Conservation (phyloP, 2,797 vertebrate species). For the Podarcis lilfordi region DNA sequence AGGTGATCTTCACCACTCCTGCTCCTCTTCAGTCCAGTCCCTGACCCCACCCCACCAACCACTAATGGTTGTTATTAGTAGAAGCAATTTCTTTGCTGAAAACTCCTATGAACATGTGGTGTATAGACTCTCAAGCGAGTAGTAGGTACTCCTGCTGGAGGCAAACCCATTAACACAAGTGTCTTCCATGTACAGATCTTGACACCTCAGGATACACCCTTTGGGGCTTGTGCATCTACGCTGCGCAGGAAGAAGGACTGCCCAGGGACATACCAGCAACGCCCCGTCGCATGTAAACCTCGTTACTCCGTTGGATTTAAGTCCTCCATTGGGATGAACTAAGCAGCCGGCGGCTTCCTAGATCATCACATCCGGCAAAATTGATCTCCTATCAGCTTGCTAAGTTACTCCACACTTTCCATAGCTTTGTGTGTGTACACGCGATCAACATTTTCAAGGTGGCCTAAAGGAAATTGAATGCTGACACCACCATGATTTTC, state of each 20-base stretch:
- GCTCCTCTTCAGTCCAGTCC: too few species aligned
- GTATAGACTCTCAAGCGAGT: not conserved
- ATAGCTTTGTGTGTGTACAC: slow-evolving; percentile 14
- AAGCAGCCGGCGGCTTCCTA: slow-evolving; percentile 27
- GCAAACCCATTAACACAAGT: slow-evolving; percentile 35
- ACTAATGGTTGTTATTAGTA: too few species aligned
- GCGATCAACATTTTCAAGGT: slow-evolving; percentile 28
- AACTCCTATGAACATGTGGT: too few species aligned
- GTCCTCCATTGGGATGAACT: slow-evolving; percentile 48
- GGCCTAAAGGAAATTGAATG: slow-evolving; percentile 35
- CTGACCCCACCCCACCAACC: too few species aligned
- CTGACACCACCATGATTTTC: slow-evolving; percentile 39
- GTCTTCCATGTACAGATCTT: slow-evolving; percentile 81
- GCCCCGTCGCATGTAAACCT: slow-evolving; percentile 51
- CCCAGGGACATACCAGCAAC: slow-evolving; percentile 32
- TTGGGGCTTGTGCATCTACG: slow-evolving; percentile 91
- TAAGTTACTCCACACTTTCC: slow-evolving; percentile 22
- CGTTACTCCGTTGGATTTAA: slow-evolving; percentile 47
- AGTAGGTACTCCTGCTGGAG: not conserved
- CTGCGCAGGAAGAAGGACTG: slow-evolving; percentile 81
- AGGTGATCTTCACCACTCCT: too few species aligned
- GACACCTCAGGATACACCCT: slow-evolving; percentile 89
- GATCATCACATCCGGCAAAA: slow-evolving; percentile 24
- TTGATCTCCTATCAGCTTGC: slow-evolving; percentile 26
- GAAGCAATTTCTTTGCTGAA: too few species aligned